phyloP scores from a whole-genome alignment of 1,140 invertebrate genomes.

The Platorchestia sp. region DNA sequence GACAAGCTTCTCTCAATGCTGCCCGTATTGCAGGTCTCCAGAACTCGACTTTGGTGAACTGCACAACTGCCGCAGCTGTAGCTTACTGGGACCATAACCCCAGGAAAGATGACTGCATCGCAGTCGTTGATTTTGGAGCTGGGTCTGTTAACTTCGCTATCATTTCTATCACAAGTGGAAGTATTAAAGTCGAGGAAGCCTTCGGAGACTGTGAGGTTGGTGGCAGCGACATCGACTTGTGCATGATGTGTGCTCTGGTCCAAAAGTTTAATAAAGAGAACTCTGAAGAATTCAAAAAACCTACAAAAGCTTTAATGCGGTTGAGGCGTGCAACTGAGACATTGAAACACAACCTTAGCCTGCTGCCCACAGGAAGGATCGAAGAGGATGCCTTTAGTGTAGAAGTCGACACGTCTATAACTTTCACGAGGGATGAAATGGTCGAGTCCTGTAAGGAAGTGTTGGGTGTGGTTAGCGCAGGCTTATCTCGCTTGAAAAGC shows the following conservation, averaged over 20 bases:
- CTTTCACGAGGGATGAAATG: conserved; percentile 3
- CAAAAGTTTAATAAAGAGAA: not conserved
- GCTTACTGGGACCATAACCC: conserved; percentile 31
- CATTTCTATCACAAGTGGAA: not conserved
- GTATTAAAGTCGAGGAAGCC: not conserved
- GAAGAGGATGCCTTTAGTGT: not conserved
- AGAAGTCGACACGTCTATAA: not conserved
- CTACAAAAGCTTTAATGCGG: not conserved
- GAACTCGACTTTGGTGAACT: not conserved
- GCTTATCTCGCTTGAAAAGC: not conserved
- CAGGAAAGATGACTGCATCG: not conserved
- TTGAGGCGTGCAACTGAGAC: not conserved
- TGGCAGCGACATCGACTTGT: not conserved
- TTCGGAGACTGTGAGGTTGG: not conserved
- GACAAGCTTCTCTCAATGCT: conserved; percentile 28
- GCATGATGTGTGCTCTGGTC: not conserved
- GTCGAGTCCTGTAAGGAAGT: too few species aligned
- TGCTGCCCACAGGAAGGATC: not conserved
- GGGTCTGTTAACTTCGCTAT: not conserved
- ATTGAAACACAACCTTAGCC: not conserved
- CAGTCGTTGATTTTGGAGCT: conserved; percentile 4
- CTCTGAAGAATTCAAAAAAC: not conserved
- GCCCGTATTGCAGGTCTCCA: not conserved
- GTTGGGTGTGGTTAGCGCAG: not conserved
- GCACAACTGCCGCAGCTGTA: not conserved